Base-by-base conservation (phyloP, 2,888 invertebrate species). In the Neria commutata region DNA sequence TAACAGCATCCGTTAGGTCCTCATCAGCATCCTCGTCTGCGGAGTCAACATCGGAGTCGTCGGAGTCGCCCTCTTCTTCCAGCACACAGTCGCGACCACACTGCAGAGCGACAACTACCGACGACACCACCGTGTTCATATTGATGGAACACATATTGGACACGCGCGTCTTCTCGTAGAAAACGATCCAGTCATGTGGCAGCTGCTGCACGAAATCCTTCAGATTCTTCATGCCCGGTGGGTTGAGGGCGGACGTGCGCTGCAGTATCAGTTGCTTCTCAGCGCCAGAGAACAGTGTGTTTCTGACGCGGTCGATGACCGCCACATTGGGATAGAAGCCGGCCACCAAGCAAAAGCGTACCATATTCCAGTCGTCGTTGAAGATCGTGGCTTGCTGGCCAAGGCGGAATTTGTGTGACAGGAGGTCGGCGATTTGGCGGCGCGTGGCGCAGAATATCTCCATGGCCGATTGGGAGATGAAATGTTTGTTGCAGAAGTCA, bases 281-380 rank as follows among this genome's bases (percentile, higher is more conserved):
- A 14, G 85, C 89, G 72, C 88, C 86, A 5, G 90, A 89, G 17
- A 89, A 83, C 11, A 92, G 76, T 1, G 86, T 85, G 14, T 82
- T 79, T 24, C 86, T 85, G 21, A 86, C 86, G 14, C 89, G 82
- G 75, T 91, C 90, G 1, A 91, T 87, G 19, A 89, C 85, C 17
- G 92, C 91, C 45, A 98, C 81, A 69, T 94, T 92, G 0, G 98
- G 98, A 81, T 97, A 98, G 60, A 93, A 85, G 0, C 98, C 97
- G 3, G 92, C 91, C 24, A 90, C 88, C 29, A 98, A 83, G 1
- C 94, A 93, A 0, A 93, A 92, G 76, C 97, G 97, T 0, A 98
- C 90, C 55, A 97, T 88, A 11, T 94, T 90, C 94, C 94, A 95
- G 25, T 79, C 69, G 1, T 60, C 42, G 25, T 74, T 72, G 33